These are phyloP conservation scores for Megathymus violae DNA, from an alignment of 1,140 invertebrate species.

Conservation along the genomic window DNA sequence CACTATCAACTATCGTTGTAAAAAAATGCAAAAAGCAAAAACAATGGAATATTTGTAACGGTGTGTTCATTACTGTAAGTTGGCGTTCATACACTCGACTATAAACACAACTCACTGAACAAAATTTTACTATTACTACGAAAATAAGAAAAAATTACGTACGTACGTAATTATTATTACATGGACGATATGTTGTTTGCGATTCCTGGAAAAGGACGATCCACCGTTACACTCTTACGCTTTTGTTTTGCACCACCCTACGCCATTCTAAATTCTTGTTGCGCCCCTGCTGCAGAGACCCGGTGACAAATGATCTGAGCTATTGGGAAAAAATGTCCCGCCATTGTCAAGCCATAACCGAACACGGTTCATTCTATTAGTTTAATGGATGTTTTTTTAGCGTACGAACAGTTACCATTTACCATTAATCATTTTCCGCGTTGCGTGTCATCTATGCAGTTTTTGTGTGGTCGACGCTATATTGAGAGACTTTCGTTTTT, in stretches of 20 bases:
- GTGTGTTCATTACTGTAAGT: no score
- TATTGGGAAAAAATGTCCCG: slow-evolving; percentile 64
- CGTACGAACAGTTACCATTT: slow-evolving; percentile 23
- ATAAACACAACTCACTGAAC: no score
- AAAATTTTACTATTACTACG: no score
- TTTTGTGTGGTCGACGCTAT: slow-evolving; percentile 5
- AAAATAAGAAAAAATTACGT: no score
- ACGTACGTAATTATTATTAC: no score
- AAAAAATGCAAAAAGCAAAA: no score
- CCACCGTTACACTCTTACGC: slow-evolving; percentile 31
- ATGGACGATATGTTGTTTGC: no score
- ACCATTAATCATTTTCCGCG: slow-evolving; percentile 19
- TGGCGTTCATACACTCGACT: no score
- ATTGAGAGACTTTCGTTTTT: not conserved
- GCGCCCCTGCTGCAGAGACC: slow-evolving; percentile 53
- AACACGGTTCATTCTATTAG: slow-evolving; percentile 54
- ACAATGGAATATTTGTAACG: no score
- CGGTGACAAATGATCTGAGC: slow-evolving; percentile 70
- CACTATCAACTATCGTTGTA: no score
- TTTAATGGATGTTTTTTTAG: slow-evolving; percentile 53
- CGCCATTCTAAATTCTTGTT: slow-evolving; percentile 57
- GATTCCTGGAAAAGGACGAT: no score
- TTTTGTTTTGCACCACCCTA: slow-evolving; percentile 25
- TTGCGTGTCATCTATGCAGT: not conserved
- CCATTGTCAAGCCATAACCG: slow-evolving; percentile 53